Evolutionary conservation across 2,888 invertebrate species (phyloP).

Genomic region (Lasius fuliginosus): DNA sequence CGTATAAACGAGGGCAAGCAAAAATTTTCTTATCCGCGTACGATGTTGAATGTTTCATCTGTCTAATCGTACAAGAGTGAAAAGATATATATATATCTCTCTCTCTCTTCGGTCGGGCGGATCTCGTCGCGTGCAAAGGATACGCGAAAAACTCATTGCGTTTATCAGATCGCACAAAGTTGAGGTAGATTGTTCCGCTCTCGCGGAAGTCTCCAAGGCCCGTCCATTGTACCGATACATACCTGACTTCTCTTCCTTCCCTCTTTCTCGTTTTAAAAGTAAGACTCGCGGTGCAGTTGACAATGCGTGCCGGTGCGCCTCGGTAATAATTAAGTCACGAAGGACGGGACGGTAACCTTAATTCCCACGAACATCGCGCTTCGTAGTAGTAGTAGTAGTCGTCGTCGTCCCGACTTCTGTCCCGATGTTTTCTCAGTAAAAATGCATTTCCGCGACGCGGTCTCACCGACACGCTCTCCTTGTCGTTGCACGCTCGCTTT

Average conservation of each 20-base stretch:
- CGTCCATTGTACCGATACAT: constrained; percentile 71
- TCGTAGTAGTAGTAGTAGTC: background rate
- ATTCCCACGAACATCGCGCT: constrained; percentile 73
- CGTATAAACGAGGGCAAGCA: background rate
- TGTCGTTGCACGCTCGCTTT: constrained; percentile 46
- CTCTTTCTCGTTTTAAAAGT: constrained; percentile 68
- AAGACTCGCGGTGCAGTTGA: constrained; percentile 62
- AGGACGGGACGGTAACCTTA: constrained; percentile 76
- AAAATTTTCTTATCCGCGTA: background rate
- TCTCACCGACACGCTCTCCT: constrained; percentile 61
- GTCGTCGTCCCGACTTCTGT: constrained; percentile 41
- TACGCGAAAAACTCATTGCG: background rate
- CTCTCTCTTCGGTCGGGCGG: background rate
- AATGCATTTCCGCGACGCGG: constrained; percentile 75
- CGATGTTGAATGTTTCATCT: background rate
- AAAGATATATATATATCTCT: too few species aligned
- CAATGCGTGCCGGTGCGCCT: constrained; percentile 63
- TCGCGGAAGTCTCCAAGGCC: constrained; percentile 71
- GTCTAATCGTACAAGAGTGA: background rate
- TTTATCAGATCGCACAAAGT: constrained; percentile 42
- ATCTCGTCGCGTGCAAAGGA: background rate
- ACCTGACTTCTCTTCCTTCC: constrained; percentile 62
- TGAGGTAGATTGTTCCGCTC: constrained; percentile 26
- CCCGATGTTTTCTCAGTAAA: constrained; percentile 54
- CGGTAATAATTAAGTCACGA: constrained; percentile 74